These are phyloP conservation scores for Lacerta agilis DNA, from an alignment of 2,797 vertebrate genomes.

Conservation along the genomic window DNA sequence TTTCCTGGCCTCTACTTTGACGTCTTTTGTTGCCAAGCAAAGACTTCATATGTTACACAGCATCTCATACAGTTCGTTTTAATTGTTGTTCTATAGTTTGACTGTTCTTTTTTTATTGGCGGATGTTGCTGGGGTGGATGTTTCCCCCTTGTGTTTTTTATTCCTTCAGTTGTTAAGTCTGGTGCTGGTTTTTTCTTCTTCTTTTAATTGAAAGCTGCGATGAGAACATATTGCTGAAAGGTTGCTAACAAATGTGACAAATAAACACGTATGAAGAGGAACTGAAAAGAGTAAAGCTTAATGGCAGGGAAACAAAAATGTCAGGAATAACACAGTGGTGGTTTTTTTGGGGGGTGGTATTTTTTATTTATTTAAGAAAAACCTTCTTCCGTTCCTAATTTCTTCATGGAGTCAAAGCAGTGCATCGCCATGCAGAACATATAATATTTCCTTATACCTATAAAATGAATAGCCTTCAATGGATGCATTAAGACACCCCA, in stretches of 20 bases:
- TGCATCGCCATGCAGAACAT: background rate
- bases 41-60: background rate
- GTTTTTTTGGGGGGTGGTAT: background rate
- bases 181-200: background rate
- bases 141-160: background rate
- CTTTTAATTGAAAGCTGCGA: background rate
- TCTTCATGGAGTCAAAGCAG: slow-evolving; percentile 12
- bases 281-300: slow-evolving; percentile 4
- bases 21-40: background rate
- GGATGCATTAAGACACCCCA: slow-evolving; percentile 3
- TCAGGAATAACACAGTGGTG: slow-evolving; percentile 10
- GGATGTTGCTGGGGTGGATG: background rate
- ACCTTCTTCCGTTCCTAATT: background rate
- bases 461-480: slow-evolving; percentile 38
- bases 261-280: slow-evolving; percentile 40
- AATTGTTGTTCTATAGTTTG: background rate
- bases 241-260: background rate
- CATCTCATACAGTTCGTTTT: background rate
- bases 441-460: slow-evolving; percentile 16
- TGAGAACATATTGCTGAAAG: background rate
- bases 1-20: background rate
- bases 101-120: background rate
- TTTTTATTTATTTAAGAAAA: background rate
- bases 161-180: background rate
- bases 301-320: slow-evolving; percentile 26